These are phyloP conservation scores for Echeneis naucrates DNA, from an alignment of 2,797 vertebrate genomes.

Conservation along the genomic window DNA sequence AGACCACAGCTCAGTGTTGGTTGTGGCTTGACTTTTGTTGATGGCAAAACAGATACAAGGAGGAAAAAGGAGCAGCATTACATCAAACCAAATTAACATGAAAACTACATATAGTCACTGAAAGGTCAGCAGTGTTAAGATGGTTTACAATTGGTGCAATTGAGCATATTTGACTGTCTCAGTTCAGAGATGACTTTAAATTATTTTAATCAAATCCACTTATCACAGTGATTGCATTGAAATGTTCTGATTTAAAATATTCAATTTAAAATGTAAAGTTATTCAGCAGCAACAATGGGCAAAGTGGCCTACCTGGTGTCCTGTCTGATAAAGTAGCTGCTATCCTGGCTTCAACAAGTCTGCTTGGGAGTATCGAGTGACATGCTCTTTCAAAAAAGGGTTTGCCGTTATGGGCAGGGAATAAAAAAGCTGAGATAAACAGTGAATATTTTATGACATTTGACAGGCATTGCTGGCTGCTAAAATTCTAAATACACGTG, in stretches of 20 bases:
- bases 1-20: not conserved
- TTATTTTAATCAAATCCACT: not conserved
- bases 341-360: not conserved
- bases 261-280: no score
- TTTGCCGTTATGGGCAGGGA: not conserved
- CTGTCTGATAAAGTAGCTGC: not conserved
- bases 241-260: not conserved
- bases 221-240: not conserved
- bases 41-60: not conserved
- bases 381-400: constrained; percentile 11
- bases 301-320: constrained; percentile 1
- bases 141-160: not conserved
- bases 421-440: constrained; percentile 6
- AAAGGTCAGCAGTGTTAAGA: not conserved
- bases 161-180: not conserved
- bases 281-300: not conserved
- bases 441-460: constrained; percentile 6
- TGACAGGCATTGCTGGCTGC: not conserved
- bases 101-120: not conserved
- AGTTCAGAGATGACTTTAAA: no score
- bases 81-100: not conserved
- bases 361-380: constrained; percentile 1
- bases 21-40: not conserved
- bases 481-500: not conserved
- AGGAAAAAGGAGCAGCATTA: not conserved